Conservation (phyloP, 1,140 invertebrate genomes). For the Sesamia nonagrioides region DNA sequence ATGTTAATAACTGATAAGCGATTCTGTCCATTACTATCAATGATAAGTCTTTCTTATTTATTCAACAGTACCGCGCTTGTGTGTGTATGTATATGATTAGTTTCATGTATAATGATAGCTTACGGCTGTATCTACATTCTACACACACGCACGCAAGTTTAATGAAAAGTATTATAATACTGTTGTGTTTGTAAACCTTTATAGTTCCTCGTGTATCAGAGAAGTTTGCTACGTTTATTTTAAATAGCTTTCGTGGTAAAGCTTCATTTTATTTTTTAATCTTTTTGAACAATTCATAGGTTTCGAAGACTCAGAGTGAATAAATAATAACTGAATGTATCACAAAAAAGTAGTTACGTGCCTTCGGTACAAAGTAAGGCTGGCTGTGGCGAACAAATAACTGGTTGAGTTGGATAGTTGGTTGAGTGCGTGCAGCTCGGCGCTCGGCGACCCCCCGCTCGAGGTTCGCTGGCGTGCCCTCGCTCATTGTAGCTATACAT, state of each 20-base stretch:
- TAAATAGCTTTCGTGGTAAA: neutral
- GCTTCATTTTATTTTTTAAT: constrained; percentile 24
- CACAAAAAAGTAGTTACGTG: constrained; percentile 49
- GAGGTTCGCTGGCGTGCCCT: constrained; percentile 74
- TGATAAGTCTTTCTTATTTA: constrained; percentile 47
- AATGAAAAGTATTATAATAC: constrained; percentile 28
- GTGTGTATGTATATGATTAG: constrained; percentile 28
- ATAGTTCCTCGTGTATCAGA: constrained; percentile 26
- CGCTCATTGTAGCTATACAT: constrained; percentile 79
- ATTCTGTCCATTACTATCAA: constrained; percentile 49
- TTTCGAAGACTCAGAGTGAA: constrained; percentile 31
- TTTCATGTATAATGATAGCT: constrained; percentile 33
- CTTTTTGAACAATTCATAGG: constrained; percentile 44
- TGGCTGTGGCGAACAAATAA: constrained; percentile 69
- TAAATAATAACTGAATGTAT: constrained; percentile 49
- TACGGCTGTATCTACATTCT: constrained; percentile 34
- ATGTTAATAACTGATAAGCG: constrained; percentile 40
- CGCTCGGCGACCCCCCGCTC: constrained; percentile 73
- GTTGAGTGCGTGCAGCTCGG: constrained; percentile 77
- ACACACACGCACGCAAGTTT: constrained; percentile 34
- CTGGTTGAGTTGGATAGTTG: constrained; percentile 74
- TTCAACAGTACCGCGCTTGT: constrained; percentile 27
- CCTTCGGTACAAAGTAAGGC: constrained; percentile 49
- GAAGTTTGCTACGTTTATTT: constrained; percentile 22
- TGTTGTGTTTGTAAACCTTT: constrained; percentile 43